Evolutionary conservation across 2,888 invertebrate genomes (phyloP), one percentile per base, ranked within the genome.

Genomic region (Cryptus armator): DNA sequence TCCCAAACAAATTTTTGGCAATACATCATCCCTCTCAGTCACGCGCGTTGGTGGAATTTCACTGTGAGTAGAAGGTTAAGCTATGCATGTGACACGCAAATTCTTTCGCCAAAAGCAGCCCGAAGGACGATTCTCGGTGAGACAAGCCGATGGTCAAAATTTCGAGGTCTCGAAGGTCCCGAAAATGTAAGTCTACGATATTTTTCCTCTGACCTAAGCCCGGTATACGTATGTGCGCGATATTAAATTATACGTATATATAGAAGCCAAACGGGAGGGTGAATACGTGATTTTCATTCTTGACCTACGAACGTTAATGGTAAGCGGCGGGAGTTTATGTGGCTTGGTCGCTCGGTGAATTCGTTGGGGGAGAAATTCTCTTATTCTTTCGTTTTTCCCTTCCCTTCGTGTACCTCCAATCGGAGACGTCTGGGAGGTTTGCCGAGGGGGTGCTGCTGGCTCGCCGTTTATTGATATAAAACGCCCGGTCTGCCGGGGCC

Each of bases 401-500:
- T 70, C 51, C n/a, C 29, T 48, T 29, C 32, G 19, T 48, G 2
- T 44, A 14, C 32, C 29, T 48, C 64, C 66, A 32, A 51, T 66
- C 66, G 19, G 66, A 14, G 53, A 12, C 32, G 59, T 32, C n/a
- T 7, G 32, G 14, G 29, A 6, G 59, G 24, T 29, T 62, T 32
- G 32, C 6, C 32, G 59, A 29, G 59, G 59, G 66, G 19, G 24
- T n/a, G 51, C 29, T 62, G 74, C 32, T 53, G 56, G 62, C 72
- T 51, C 62, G 64, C 62, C 48, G 53, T 76, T 85, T 85, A 85
- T 85, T 79, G 85, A 82, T 85, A 85, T 85, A 82, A 85, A 85
- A 82, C 71, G 77, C 70, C 71, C 59, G 46, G 78, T 82, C 85
- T 70, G 43, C 64, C 43, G 16, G 71, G 62, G 68, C 74, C 78